phyloP scores from a whole-genome alignment of 2,888 invertebrate genomes.

The Harpagoxenus sublaevis region DNA sequence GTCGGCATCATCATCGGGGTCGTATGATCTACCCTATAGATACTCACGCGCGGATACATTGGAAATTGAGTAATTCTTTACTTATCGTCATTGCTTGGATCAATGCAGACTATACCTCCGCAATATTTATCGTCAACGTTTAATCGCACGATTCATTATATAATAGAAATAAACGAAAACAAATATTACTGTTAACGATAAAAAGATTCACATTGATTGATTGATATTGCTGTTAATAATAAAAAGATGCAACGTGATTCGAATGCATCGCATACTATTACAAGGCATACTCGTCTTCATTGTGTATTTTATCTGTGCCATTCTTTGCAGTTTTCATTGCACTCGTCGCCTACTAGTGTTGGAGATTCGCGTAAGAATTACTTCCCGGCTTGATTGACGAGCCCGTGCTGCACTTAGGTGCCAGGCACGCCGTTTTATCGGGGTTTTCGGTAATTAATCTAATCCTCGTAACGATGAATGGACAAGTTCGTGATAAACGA shows the following conservation, averaged over 20 bases:
- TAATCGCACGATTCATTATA: neutral
- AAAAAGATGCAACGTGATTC: neutral
- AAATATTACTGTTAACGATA: neutral
- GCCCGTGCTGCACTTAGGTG: constrained; percentile 51
- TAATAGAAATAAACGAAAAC: neutral
- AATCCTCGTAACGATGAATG: constrained; percentile 51
- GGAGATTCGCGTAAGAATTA: constrained; percentile 46
- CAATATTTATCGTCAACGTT: neutral
- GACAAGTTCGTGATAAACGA: constrained; percentile 57
- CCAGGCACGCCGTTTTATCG: constrained; percentile 45
- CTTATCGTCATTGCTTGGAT: neutral
- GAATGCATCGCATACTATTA: neutral
- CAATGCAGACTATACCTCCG: neutral
- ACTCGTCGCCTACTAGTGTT: constrained; percentile 1
- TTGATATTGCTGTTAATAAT: neutral
- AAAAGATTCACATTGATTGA: neutral
- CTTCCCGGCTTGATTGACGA: constrained; percentile 56
- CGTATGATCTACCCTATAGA: neutral
- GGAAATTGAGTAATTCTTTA: neutral
- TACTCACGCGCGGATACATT: neutral
- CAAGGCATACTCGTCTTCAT: neutral
- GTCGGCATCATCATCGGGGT: constrained; percentile 27
- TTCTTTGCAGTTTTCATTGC: constrained; percentile 21
- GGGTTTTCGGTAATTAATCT: constrained; percentile 56
- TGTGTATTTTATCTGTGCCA: neutral